Conservation (phyloP, 2,797 vertebrate genomes). For the Coregonus suidteri region DNA sequence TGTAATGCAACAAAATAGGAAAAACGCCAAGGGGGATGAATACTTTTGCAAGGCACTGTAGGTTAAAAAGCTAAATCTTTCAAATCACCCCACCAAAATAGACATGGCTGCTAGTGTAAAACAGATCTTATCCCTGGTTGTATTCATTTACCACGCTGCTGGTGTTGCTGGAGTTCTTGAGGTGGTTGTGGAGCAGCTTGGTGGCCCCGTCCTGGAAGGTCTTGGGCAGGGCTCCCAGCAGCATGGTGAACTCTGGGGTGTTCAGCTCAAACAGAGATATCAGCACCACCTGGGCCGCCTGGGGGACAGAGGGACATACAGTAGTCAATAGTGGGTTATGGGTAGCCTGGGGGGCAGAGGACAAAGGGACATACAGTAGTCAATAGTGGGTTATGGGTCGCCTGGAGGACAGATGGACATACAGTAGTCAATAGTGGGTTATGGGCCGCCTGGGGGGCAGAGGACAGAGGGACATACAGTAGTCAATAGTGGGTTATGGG, state of each 20-base stretch:
- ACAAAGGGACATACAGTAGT: slow-evolving; percentile 1
- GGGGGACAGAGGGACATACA: slow-evolving; percentile 11
- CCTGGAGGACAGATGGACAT: too few species aligned
- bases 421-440: neutral
- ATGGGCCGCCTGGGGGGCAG: neutral
- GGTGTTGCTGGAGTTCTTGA: slow-evolving; percentile 90
- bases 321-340: neutral
- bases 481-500: slow-evolving; percentile 59
- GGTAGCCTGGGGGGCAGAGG: neutral
- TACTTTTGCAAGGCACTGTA: too few species aligned
- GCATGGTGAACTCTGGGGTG: slow-evolving; percentile 91
- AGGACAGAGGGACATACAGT: slow-evolving; percentile 9
- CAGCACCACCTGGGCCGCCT: slow-evolving; percentile 89
- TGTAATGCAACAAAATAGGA: too few species aligned
- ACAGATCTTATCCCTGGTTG: neutral
- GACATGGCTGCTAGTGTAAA: neutral
- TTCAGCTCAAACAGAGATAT: slow-evolving; percentile 92
- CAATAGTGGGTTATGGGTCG: neutral
- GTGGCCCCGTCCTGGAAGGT: slow-evolving; percentile 93
- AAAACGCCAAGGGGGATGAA: too few species aligned
- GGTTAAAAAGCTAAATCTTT: neutral
- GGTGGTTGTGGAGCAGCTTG: slow-evolving; percentile 89
- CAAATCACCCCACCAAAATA: neutral
- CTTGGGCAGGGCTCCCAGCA: slow-evolving; percentile 91
- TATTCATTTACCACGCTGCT: slow-evolving; percentile 81